phyloP scores from a whole-genome alignment of 2,888 invertebrate genomes.

The Scaeva pyrastri region DNA sequence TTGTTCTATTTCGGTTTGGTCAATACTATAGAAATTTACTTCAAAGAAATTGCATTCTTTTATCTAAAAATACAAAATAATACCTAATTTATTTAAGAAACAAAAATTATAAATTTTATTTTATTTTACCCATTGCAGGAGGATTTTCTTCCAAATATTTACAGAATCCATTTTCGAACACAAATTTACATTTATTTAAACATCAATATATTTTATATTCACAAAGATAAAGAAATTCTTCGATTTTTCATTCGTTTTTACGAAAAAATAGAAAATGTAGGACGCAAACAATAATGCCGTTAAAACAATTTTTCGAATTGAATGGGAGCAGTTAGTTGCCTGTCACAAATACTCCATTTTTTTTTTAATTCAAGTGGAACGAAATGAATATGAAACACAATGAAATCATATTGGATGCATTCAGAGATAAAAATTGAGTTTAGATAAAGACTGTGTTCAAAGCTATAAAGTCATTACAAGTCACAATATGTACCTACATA shows the following conservation, averaged over 20 bases:
- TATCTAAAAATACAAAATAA: conserved; percentile 71
- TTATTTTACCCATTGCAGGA: conserved; percentile 80
- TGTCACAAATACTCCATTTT: not conserved
- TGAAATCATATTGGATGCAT: not conserved
- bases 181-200: conserved; percentile 13
- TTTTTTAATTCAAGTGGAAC: not conserved
- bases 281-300: conserved; percentile 39
- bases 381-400: not conserved
- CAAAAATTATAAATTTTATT: no score
- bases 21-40: conserved; percentile 78
- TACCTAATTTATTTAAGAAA: not conserved
- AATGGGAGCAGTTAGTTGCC: conserved; percentile 8
- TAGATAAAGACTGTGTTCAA: not conserved
- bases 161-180: conserved; percentile 77
- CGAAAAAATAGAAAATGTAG: conserved; percentile 20
- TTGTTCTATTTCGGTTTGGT: conserved; percentile 80
- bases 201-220: conserved; percentile 20
- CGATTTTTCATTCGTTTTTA: not conserved
- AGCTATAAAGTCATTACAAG: no score
- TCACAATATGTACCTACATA: no score
- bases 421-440: not conserved
- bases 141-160: conserved; percentile 78
- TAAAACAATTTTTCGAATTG: conserved; percentile 40
- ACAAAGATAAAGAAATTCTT: conserved; percentile 1
- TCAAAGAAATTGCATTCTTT: conserved; percentile 79